phyloP scores from a whole-genome alignment of 2,113 vertebrate genomes.

The Hydrolagus affinis region DNA sequence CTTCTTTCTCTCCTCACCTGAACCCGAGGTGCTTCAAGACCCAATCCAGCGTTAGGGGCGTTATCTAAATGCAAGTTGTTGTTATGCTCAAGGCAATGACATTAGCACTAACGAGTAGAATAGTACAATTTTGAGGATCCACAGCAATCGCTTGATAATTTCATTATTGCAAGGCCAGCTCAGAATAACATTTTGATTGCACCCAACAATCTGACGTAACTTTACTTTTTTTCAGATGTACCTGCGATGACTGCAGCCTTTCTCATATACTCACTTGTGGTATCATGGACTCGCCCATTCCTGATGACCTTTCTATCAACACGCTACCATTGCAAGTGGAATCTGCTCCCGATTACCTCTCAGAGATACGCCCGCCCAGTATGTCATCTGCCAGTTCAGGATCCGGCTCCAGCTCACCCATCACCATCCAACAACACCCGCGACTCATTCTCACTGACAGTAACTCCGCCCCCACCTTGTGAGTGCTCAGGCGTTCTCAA shows the following conservation, averaged over 20 bases:
- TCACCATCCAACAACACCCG: slow-evolving; percentile 78
- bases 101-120: too few relatives aligned
- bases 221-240: slow-evolving; percentile 67
- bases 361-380: slow-evolving; percentile 81
- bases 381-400: slow-evolving; percentile 87
- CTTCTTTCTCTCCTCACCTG: too few relatives aligned
- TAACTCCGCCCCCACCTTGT: slow-evolving; percentile 75
- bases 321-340: slow-evolving; percentile 80
- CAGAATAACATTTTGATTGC: too few relatives aligned
- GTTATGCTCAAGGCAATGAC: too few relatives aligned
- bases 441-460: slow-evolving; percentile 68
- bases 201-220: neutral
- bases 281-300: slow-evolving; percentile 86
- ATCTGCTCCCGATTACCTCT: slow-evolving; percentile 70
- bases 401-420: slow-evolving; percentile 81
- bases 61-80: too few relatives aligned
- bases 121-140: too few relatives aligned
- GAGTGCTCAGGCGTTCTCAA: slow-evolving; percentile 45
- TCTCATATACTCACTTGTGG: slow-evolving; percentile 96
- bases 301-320: slow-evolving; percentile 78
- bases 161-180: too few relatives aligned
- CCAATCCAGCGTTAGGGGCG: too few relatives aligned
- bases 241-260: slow-evolving; percentile 96
- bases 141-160: too few relatives aligned
- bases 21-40: too few relatives aligned